Percentiles rank a stretch among this genome's conserved stretches.
Evolutionary conservation across 2,888 invertebrate species (phyloP).

Genomic region (Mythimna ferrago): DNA sequence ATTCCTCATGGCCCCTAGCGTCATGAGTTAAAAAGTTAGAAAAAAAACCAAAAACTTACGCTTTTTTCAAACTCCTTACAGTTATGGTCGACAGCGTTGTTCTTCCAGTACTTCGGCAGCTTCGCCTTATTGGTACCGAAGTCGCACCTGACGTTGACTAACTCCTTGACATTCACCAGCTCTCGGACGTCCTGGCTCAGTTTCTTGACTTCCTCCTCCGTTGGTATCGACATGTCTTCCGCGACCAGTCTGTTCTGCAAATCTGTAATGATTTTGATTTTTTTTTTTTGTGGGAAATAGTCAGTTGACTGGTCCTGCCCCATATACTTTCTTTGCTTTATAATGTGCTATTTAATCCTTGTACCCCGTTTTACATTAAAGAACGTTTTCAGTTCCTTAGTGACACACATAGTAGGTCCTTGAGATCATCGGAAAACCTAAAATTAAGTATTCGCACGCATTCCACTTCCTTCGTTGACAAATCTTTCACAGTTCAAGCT

Average conservation of each 20-base stretch:
- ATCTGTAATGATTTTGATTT: conserved; percentile 30
- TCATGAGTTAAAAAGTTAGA: too few relatives aligned
- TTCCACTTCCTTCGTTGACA: too few relatives aligned
- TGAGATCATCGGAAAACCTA: too few relatives aligned
- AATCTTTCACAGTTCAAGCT: too few relatives aligned
- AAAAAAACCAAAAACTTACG: conserved; percentile 40
- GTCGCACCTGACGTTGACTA: conserved; percentile 61
- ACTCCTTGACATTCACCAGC: conserved; percentile 53
- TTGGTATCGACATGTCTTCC: conserved; percentile 30
- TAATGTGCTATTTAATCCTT: too few relatives aligned
- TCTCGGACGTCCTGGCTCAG: conserved; percentile 40
- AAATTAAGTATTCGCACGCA: too few relatives aligned
- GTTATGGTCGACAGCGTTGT: conserved; percentile 60
- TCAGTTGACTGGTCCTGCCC: too few relatives aligned
- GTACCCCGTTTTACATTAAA: too few relatives aligned
- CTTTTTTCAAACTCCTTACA: conserved; percentile 58
- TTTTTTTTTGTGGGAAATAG: background rate
- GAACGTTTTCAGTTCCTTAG: too few relatives aligned
- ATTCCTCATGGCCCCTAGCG: too few relatives aligned
- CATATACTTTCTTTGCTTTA: too few relatives aligned
- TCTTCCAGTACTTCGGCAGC: conserved; percentile 59
- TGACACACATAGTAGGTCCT: too few relatives aligned
- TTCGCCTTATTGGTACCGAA: conserved; percentile 37
- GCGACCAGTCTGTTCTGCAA: conserved; percentile 40
- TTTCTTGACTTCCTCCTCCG: conserved; percentile 54